Conservation (phyloP, 2,113 vertebrate genomes). For the Sphyrna mokarran region DNA sequence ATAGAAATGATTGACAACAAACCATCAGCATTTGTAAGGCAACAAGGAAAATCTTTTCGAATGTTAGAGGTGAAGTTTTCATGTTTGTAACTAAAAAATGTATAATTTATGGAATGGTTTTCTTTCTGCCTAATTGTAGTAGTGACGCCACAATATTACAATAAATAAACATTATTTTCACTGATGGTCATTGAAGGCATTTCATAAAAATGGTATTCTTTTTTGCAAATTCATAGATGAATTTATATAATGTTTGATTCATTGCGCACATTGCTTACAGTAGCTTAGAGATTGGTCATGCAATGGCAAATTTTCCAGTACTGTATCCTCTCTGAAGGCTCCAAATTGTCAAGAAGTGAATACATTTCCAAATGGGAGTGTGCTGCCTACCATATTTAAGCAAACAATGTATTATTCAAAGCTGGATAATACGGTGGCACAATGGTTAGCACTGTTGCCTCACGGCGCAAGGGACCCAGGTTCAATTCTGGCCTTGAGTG, state of each 20-base stretch:
- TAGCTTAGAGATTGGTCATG: background rate
- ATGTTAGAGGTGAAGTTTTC: background rate
- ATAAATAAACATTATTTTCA: background rate
- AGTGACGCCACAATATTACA: background rate
- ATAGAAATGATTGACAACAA: constrained; percentile 45
- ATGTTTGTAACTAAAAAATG: background rate
- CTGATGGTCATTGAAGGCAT: no score
- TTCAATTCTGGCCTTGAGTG: no score
- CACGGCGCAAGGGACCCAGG: no score
- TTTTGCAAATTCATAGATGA: background rate
- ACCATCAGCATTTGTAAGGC: constrained; percentile 39
- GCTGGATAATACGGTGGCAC: no score
- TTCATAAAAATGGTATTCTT: background rate
- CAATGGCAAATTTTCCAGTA: background rate
- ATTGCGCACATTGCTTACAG: background rate
- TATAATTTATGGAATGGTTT: background rate
- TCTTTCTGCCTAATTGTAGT: background rate
- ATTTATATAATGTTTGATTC: background rate
- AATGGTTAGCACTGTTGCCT: no score
- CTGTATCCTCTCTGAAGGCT: background rate
- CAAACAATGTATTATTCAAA: background rate
- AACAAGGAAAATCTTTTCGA: background rate
- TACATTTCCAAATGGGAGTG: background rate
- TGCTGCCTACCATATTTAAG: background rate
- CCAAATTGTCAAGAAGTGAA: background rate